These are phyloP conservation scores for Masticophis lateralis DNA, from an alignment of 2,797 vertebrate genomes.

Conservation along the genomic window DNA sequence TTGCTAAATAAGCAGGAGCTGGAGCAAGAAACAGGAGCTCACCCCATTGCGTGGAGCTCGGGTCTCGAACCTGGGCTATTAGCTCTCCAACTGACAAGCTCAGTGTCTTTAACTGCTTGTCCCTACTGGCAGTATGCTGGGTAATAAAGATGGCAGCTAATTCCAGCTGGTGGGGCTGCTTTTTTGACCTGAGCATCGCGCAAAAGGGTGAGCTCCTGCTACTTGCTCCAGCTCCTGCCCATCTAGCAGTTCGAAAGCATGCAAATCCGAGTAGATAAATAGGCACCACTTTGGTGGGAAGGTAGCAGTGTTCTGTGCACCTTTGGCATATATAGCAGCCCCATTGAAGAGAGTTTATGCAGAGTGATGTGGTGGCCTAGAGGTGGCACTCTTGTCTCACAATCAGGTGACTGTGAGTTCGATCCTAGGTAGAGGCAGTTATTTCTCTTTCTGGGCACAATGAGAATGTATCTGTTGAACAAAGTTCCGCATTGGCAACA, in stretches of 20 bases:
- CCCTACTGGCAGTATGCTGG: neutral
- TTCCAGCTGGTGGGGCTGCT: neutral
- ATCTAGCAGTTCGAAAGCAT: neutral
- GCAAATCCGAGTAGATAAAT: neutral
- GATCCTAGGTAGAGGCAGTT: no score
- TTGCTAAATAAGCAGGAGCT: neutral
- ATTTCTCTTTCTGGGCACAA: no score
- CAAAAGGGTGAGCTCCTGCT: neutral
- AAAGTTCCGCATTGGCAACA: no score
- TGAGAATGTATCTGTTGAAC: no score
- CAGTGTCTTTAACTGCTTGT: neutral
- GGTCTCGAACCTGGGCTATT: neutral
- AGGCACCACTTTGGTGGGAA: neutral
- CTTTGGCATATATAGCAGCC: no score
- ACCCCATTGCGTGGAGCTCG: neutral
- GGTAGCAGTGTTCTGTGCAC: neutral
- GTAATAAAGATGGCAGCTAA: neutral
- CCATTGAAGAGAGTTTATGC: neutral
- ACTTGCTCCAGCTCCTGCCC: neutral
- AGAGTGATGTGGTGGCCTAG: neutral
- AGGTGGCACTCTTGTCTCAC: no score
- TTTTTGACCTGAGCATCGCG: no score
- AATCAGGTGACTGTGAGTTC: no score
- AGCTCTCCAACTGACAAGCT: neutral
- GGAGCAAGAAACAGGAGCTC: neutral